phyloP scores from a whole-genome alignment of 2,888 invertebrate species.

The Stenolophus ochropezus region DNA sequence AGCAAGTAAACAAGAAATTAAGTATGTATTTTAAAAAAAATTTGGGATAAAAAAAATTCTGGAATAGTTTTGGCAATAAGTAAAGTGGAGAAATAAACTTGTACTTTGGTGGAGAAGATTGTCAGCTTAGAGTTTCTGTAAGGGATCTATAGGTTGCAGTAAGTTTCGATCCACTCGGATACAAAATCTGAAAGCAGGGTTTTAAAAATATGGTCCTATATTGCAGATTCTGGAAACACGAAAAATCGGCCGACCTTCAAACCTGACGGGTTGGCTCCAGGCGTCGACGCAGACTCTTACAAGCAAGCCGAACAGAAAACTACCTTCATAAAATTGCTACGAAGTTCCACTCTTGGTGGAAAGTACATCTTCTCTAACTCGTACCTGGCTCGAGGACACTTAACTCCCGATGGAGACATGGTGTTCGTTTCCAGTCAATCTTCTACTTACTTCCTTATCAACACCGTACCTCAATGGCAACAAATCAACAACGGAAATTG shows the following conservation, averaged over 20 bases:
- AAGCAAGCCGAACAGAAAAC: slow-evolving; percentile 64
- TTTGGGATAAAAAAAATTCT: too few relatives aligned
- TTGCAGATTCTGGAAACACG: background rate
- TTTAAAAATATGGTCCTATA: too few relatives aligned
- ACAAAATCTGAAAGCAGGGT: too few relatives aligned
- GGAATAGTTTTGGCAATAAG: too few relatives aligned
- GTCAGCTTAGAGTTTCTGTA: too few relatives aligned
- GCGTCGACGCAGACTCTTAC: slow-evolving; percentile 63
- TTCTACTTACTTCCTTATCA: slow-evolving; percentile 72
- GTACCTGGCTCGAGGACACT: slow-evolving; percentile 71
- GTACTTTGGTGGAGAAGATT: too few relatives aligned
- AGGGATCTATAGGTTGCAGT: too few relatives aligned
- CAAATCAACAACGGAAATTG: slow-evolving; percentile 72
- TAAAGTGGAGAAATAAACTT: too few relatives aligned
- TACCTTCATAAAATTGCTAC: slow-evolving; percentile 66
- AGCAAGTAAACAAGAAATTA: too few relatives aligned
- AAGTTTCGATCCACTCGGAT: too few relatives aligned
- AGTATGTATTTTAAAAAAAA: too few relatives aligned
- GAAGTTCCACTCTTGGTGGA: slow-evolving; percentile 62
- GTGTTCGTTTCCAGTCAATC: slow-evolving; percentile 69
- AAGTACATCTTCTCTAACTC: slow-evolving; percentile 64
- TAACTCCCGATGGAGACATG: slow-evolving; percentile 72
- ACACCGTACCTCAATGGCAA: slow-evolving; percentile 72
- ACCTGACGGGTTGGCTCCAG: slow-evolving; percentile 33
- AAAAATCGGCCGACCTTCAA: slow-evolving; percentile 43